phyloP scores from a whole-genome alignment of 1,140 invertebrate species.

The Aphidius ervi region DNA sequence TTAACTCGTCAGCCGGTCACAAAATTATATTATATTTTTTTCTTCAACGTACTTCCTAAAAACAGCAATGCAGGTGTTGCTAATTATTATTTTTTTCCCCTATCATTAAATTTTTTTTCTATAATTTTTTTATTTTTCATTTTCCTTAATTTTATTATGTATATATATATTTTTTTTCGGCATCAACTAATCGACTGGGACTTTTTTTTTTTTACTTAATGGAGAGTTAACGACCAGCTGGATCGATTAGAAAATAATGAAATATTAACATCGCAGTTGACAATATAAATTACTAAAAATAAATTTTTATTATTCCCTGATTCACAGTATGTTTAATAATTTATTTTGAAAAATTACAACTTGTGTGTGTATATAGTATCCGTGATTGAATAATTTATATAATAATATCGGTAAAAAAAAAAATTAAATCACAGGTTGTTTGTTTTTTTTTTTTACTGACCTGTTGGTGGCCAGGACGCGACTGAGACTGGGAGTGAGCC shows the following conservation, averaged over 20 bases:
- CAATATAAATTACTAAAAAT: neutral
- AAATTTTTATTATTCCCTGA: neutral
- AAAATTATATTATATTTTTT: conserved; percentile 14
- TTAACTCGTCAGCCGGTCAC: conserved; percentile 21
- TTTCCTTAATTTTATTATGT: neutral
- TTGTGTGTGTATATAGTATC: neutral
- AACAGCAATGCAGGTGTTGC: conserved; percentile 20
- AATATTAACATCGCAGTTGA: conserved; percentile 10
- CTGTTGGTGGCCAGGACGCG: conserved; percentile 53
- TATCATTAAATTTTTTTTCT: conserved; percentile 7
- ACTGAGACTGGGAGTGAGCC: conserved; percentile 52
- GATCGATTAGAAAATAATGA: conserved; percentile 16
- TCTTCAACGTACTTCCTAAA: neutral
- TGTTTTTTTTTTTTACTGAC: conserved; percentile 45
- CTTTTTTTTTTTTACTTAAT: neutral
- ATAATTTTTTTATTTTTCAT: conserved; percentile 7
- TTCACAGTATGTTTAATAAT: neutral
- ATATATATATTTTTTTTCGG: neutral
- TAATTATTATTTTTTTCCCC: conserved; percentile 22
- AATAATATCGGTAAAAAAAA: neutral
- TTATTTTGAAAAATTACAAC: neutral
- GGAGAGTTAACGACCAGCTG: conserved; percentile 13
- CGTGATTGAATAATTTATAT: neutral
- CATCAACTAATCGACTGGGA: too few species aligned
- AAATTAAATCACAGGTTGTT: neutral